Base-by-base conservation (phyloP, 2,888 invertebrate genomes). In the Netelia virgata region DNA sequence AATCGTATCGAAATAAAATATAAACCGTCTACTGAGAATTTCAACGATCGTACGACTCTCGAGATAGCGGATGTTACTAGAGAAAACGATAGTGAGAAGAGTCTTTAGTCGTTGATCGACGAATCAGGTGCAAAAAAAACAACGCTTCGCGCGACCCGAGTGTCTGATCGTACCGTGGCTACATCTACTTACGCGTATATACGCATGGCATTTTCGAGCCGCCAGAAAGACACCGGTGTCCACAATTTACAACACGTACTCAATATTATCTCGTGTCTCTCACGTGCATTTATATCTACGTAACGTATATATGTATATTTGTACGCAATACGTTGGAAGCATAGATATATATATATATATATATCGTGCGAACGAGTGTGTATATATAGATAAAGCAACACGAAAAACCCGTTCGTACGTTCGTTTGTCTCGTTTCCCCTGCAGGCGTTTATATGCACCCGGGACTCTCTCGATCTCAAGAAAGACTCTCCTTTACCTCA, bases 401-500 rank as follows among this genome's bases (percentile, higher is more conserved):
- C 82, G 74, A 75, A 84, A 72, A 84, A 84, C 84, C 78, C 82
- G 84, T 84, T 75, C 77, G 61, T 70, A 74, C 82, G 84, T 84
- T 75, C 77, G 61, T 70, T 74, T 74, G 69, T 80, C 84, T 77
- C 82, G 78, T 64, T 64, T 57, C 55, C 69, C 73, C 74, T 74
- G 64, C 74, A 78, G 77, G 63, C 73, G 68, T 53, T 70, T 78
- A 41, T n/a, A 70, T 53, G 70, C 76, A 69, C 69, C 43, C 75
- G 75, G 57, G 61, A 77, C 69, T 74, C 81, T 61, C 75, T 59
- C 53, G 59, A 20, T 73, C 59, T 74, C 59, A 55, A 76, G 77
- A 72, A 72, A 75, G 64, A 78, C 78, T 81, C 84, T 84, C 78
- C 64, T 70, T 72, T 28, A 78, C 82, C 74, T 74, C 82, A 14